A percentile compares a stretch with the other conserved stretches of the same genome.
These are phyloP conservation scores for Corythornis madagascariensis DNA, from an alignment of 2,113 vertebrate genomes.

Conservation along the genomic window DNA sequence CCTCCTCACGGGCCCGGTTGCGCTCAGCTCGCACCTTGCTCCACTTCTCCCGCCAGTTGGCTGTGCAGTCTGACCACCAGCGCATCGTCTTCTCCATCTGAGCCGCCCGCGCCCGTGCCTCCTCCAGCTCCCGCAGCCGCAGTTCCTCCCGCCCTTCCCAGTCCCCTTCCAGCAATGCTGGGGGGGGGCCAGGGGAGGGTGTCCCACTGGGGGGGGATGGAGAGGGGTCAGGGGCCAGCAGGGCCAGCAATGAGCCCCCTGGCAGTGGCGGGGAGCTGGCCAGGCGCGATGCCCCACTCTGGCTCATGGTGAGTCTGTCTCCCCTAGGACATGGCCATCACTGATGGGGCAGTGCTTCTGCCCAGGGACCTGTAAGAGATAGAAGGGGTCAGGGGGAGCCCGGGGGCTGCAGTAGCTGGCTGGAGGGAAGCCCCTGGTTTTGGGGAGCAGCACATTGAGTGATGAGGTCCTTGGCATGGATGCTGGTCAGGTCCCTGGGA, in stretches of 20 bases:
- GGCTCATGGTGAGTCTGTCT: slow-evolving; percentile 70
- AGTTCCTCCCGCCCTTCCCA: slow-evolving; percentile 97
- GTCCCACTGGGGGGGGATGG: slow-evolving; percentile 87
- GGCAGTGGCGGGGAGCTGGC: slow-evolving; percentile 73
- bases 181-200: slow-evolving; percentile 84
- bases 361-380: neutral
- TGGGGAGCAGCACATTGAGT: fast-evolving
- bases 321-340: neutral
- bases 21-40: slow-evolving; percentile 96
- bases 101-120: slow-evolving; percentile 89
- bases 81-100: slow-evolving; percentile 99
- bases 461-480: neutral
- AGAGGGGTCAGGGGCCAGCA: slow-evolving; percentile 84
- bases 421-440: neutral
- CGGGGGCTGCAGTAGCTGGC: neutral
- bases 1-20: slow-evolving; percentile 92
- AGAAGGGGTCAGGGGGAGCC: neutral
- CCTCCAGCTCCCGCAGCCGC: slow-evolving; percentile 91
- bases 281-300: slow-evolving; percentile 66
- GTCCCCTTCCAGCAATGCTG: slow-evolving; percentile 80
- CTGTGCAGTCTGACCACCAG: slow-evolving; percentile 98
- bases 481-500: fast-evolving
- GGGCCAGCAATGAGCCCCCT: slow-evolving; percentile 80
- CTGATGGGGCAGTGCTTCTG: fast-evolving
- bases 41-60: slow-evolving; percentile 99